Conservation (phyloP, 2,797 vertebrate genomes). For the Scyliorhinus canicula region DNA sequence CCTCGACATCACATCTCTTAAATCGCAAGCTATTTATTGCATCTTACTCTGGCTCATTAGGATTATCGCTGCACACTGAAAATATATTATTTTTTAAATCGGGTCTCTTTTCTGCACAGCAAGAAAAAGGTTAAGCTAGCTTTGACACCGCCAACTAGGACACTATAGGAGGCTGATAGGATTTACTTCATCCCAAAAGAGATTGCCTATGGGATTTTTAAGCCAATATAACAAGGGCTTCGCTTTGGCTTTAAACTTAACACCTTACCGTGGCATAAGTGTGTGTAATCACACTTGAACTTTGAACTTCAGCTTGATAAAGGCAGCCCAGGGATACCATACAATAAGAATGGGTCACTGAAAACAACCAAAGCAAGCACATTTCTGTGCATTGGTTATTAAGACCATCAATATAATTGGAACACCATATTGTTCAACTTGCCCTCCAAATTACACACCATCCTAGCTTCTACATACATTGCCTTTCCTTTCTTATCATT, state of each 20-base stretch:
- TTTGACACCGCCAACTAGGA: conserved; percentile 48
- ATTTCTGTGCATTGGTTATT: neutral
- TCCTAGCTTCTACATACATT: neutral
- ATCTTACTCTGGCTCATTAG: conserved; percentile 41
- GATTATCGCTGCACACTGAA: conserved; percentile 41
- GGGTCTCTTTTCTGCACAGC: conserved; percentile 43
- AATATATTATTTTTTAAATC: conserved; percentile 42
- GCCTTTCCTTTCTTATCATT: neutral
- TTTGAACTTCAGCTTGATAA: neutral
- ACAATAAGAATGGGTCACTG: neutral
- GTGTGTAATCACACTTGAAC: conserved; percentile 37
- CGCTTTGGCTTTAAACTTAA: conserved; percentile 42
- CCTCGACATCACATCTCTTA: neutral
- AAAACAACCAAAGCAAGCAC: neutral
- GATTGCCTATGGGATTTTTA: conserved; percentile 44
- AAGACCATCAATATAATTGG: neutral
- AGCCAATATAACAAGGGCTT: conserved; percentile 44
- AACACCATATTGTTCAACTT: neutral
- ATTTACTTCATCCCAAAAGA: conserved; percentile 49
- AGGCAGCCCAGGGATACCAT: neutral
- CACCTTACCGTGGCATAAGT: conserved; percentile 42
- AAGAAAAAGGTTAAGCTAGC: conserved; percentile 46
- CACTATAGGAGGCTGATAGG: conserved; percentile 47
- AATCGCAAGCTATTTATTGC: conserved; percentile 41
- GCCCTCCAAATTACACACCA: no score